Evolutionary conservation across 2,113 vertebrate genomes (phyloP).

Genomic region (Syrmaticus mikado): DNA sequence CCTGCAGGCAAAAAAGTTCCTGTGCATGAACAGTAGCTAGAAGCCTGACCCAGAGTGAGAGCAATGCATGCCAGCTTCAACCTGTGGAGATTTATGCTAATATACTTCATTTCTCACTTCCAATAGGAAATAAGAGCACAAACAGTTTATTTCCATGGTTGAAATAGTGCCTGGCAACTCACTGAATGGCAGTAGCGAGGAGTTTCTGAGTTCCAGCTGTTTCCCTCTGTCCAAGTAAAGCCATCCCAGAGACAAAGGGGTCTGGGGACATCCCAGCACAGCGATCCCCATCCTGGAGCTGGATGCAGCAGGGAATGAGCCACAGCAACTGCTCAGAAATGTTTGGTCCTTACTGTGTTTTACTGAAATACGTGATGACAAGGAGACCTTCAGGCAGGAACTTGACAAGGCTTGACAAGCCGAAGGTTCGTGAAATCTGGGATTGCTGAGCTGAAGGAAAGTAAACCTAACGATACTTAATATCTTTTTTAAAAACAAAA

Average conservation of each 20-base stretch:
- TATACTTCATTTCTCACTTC: background rate
- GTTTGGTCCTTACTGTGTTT: background rate
- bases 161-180: background rate
- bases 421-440: background rate
- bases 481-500: background rate
- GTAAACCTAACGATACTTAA: background rate
- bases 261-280: background rate
- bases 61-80: background rate
- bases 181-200: background rate
- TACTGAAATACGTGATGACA: background rate
- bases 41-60: background rate
- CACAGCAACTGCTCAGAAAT: background rate
- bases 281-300: background rate
- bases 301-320: background rate
- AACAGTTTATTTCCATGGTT: background rate
- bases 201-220: background rate
- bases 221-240: background rate
- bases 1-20: background rate
- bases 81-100: background rate
- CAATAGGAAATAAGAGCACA: background rate
- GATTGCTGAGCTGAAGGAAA: background rate
- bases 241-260: background rate
- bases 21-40: background rate
- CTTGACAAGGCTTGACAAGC: background rate
- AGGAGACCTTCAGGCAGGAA: background rate